Base-by-base conservation (phyloP, 2,113 vertebrate species). In the Microcebus ravelobensis region DNA sequence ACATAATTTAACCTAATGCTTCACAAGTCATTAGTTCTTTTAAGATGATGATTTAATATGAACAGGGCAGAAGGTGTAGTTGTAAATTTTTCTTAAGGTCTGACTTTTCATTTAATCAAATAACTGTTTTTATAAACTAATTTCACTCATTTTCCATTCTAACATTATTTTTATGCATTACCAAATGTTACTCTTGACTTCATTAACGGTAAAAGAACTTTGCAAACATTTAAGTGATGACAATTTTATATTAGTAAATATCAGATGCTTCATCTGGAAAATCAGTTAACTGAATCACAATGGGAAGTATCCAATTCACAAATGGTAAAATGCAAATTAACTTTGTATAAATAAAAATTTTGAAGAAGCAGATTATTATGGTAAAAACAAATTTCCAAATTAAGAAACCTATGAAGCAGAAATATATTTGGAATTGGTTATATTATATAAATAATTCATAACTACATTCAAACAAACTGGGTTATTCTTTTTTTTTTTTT, bases 1-100 rank as follows among this genome's bases (percentile, higher is more conserved):
- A 67, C 45, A 50, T 91, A 84, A 94, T 77, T 95, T 70, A 86
- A 70, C 13, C n/a, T 65, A 83, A 70, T 70, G 55, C 10, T 93
- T 91, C 70, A 18, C 73, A 65, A 92, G 9, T 77, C 71, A 87
- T 14, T 81, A 50, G 36, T 77, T 65, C 39, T 89, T 85, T 84
- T 93, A 52, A 68, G 67, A 89, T 85, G 76, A 31, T 48, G 55
- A 91, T 45, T 92, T 90, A 63, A 63, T 11, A 74, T 42, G 36
- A 81, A 55, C 23, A 55, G 15, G n/a, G 34, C 18, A 76, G 12
- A 63, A 74, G 25, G n/a, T 90, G 2, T 6, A 39, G 73, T 71
- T 94, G 27, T 25, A 36, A 73, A 27, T 83, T 63, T 85, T 96
- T 85, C 93, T 83, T 18, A 0, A 61, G 71, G 20, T 31, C 21